Conservation (phyloP, 2,113 vertebrate species). For the Paraplagusia blochii region DNA sequence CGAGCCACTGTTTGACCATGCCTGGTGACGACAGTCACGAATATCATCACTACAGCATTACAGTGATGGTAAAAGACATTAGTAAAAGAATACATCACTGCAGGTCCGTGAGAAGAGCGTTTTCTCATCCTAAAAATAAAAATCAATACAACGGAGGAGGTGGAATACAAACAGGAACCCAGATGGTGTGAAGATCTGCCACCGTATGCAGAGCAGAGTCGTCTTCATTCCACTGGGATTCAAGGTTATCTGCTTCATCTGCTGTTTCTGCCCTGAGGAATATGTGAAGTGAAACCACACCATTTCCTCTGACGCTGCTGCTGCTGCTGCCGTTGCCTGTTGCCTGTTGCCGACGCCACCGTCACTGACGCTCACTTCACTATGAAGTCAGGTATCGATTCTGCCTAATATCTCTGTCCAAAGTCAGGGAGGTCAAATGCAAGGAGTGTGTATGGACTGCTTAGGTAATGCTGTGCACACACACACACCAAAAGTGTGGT, state of each 20-base stretch:
- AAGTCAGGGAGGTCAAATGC: slow-evolving; percentile 35
- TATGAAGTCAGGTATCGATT: slow-evolving; percentile 61
- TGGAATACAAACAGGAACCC: slow-evolving; percentile 12
- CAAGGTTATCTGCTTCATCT: slow-evolving; percentile 56
- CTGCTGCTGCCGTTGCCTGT: slow-evolving; percentile 29
- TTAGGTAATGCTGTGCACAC: slow-evolving; percentile 29
- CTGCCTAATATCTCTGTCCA: slow-evolving; percentile 47
- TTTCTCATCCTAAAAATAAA: too few species aligned
- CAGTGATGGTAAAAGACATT: too few species aligned
- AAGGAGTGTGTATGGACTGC: slow-evolving; percentile 34
- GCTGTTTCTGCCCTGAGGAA: slow-evolving; percentile 54
- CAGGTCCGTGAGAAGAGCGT: too few species aligned
- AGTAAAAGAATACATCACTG: too few species aligned
- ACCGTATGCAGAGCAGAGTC: slow-evolving; percentile 41
- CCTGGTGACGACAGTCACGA: too few species aligned
- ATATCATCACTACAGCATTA: too few species aligned
- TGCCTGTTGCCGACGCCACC: slow-evolving; percentile 39
- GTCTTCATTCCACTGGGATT: slow-evolving; percentile 58
- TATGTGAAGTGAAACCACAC: slow-evolving; percentile 41
- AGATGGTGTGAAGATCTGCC: neutral
- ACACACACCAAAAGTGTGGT: slow-evolving; percentile 31
- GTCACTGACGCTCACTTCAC: slow-evolving; percentile 39
- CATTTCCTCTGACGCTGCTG: slow-evolving; percentile 48
- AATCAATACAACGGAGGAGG: neutral
- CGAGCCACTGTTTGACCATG: too few species aligned